A percentile compares a stretch with the other conserved stretches of the same genome.
Conservation (phyloP, 2,888 invertebrate genomes). For the Aspidiotus rigidus region DNA sequence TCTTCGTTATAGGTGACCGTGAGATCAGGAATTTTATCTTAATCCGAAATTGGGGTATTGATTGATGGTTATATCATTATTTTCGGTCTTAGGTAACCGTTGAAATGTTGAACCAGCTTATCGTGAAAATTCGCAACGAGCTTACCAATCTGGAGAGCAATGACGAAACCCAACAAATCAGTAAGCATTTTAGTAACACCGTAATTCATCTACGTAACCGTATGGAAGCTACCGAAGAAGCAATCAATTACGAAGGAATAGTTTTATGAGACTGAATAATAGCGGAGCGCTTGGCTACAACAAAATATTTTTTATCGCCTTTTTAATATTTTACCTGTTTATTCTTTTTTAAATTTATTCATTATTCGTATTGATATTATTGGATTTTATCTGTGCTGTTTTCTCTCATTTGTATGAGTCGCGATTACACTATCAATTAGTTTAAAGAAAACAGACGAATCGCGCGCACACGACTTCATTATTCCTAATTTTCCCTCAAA, state of each 20-base stretch:
- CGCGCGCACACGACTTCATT: too few relatives aligned
- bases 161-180: constrained; percentile 93
- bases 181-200: constrained; percentile 87
- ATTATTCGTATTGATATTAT: background rate
- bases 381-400: too few relatives aligned
- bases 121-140: constrained; percentile 86
- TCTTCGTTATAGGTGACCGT: background rate
- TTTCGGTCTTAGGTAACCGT: constrained; percentile 52
- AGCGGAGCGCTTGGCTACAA: background rate
- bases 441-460: too few relatives aligned
- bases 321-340: background rate
- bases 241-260: constrained; percentile 56
- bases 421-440: too few relatives aligned
- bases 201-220: constrained; percentile 68
- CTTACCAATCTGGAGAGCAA: constrained; percentile 85
- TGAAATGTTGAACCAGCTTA: constrained; percentile 60
- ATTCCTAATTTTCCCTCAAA: too few relatives aligned
- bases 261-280: constrained; percentile 11
- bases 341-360: background rate
- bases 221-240: constrained; percentile 58
- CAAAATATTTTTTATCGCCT: background rate
- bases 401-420: too few relatives aligned
- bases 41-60: background rate
- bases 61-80: background rate
- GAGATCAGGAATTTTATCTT: background rate